Evolutionary conservation across 2,888 invertebrate genomes (phyloP).

Genomic region (Drosophila merina): DNA sequence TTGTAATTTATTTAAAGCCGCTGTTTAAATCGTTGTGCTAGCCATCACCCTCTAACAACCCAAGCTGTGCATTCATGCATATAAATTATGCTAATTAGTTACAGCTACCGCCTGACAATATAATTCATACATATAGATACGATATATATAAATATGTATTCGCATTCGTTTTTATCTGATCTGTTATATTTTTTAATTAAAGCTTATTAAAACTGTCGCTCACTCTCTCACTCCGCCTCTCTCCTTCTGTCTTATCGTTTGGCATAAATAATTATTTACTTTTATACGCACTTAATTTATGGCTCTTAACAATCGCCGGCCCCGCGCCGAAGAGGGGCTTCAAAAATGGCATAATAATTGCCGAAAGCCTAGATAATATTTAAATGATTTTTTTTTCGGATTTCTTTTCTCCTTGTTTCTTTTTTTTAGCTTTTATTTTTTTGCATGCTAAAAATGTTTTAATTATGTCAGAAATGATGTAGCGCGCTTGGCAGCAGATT

Average conservation of each 20-base stretch:
- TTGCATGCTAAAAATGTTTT: slow-evolving; percentile 56
- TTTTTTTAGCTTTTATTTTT: slow-evolving; percentile 11
- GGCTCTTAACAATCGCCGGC: slow-evolving; percentile 34
- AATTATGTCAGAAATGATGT: slow-evolving; percentile 66
- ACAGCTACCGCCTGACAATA: slow-evolving; percentile 51
- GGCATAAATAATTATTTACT: slow-evolving; percentile 58
- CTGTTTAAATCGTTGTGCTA: slow-evolving; percentile 31
- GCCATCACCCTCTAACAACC: background rate
- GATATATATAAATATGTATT: background rate
- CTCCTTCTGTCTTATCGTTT: slow-evolving; percentile 18
- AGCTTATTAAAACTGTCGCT: slow-evolving; percentile 66
- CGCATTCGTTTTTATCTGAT: slow-evolving; percentile 35
- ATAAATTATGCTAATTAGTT: slow-evolving; percentile 73
- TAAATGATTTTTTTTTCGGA: slow-evolving; percentile 26
- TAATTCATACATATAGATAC: slow-evolving; percentile 10
- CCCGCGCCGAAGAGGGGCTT: slow-evolving; percentile 7
- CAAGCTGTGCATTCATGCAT: slow-evolving; percentile 55
- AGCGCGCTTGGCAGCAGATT: slow-evolving; percentile 57
- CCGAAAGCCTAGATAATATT: slow-evolving; percentile 42
- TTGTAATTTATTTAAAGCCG: slow-evolving; percentile 66
- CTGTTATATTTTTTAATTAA: slow-evolving; percentile 60
- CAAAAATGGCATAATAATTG: slow-evolving; percentile 23
- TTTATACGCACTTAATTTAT: slow-evolving; percentile 59
- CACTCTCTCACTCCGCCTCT: background rate
- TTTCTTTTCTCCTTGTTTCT: slow-evolving; percentile 19